Evolutionary conservation across 2,797 vertebrate species (phyloP), one percentile per base, ranked within the genome.

Genomic region (Pangasius krempfi): DNA sequence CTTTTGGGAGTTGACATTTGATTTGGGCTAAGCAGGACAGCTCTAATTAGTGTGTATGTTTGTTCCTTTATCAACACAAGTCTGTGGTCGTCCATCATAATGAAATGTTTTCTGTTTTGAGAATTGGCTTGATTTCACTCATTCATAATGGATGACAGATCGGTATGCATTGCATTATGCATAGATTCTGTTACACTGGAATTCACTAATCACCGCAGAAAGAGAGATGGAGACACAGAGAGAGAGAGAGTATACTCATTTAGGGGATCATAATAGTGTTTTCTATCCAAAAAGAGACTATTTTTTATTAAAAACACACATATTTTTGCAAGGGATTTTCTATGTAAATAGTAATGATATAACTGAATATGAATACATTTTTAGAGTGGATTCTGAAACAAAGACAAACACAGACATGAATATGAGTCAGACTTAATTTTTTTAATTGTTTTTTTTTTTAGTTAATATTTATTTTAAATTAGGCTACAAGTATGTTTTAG

Each of bases 61-160:
- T 79, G 58, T 75, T 68, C 22, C 40, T 81, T 70, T 68, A 47
- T 72, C 44, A 70, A 56, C 70, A 76, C 72, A 33, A 64, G 68
- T 66, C 60, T 78, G 52, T 85, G 73, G 81, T 50, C 76, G 25
- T 85, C 30, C 72, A 70, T 85, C 73, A 85, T 79, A 85, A 85
- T 88, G 72, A 84, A 85, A 64, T 54, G 60, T 76, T 64, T 25
- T 76, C 54, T 88, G 78, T 66, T 80, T 56, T 85, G 60, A 58
- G 73, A 72, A 85, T 60, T 44, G 40, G 30, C 54, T 80, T 54
- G 9, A 79, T 85, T 85, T 85, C 33, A 44, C 62, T 30, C 47
- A 87, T 87, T 87, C 13, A 80, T 80, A 87, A 87, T 87, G 76
- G 40, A 87, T 87, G 75, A 80, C 76, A 83, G 79, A 89, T 68